Conservation (phyloP, 2,888 invertebrate species). For the Sinhomidia bicolor region DNA sequence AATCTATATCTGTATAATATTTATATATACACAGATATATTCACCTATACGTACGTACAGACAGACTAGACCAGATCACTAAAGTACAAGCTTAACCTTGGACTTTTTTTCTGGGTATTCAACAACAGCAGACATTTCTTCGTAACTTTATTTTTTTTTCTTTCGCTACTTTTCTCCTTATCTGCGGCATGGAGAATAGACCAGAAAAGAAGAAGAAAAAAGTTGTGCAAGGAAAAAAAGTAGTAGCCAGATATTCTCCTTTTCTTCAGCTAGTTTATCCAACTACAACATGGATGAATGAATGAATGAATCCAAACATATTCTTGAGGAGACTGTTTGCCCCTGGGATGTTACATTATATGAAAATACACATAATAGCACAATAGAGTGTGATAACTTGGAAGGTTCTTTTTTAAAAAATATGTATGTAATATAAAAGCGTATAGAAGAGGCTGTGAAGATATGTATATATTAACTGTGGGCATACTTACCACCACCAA, state of each 20-base stretch:
- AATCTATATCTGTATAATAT: not conserved
- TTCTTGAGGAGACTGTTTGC: conserved; percentile 18
- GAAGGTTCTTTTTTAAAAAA: too few relatives aligned
- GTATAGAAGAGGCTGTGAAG: too few relatives aligned
- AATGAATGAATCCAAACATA: conserved; percentile 12
- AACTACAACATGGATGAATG: too few relatives aligned
- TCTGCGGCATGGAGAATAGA: not conserved
- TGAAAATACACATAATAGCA: conserved; percentile 45
- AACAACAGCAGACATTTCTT: too few relatives aligned
- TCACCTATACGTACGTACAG: not conserved
- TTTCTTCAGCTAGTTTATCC: conserved; percentile 16
- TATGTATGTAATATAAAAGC: too few relatives aligned
- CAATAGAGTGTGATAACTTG: conserved; percentile 22
- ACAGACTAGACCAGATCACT: not conserved
- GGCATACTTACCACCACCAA: not conserved
- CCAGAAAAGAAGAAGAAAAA: not conserved
- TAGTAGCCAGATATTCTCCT: conserved; percentile 6
- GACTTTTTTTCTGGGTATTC: conserved; percentile 30
- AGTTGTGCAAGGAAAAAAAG: not conserved
- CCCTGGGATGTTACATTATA: conserved; percentile 41
- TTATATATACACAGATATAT: too few relatives aligned
- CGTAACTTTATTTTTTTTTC: conserved; percentile 8
- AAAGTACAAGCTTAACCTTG: conserved; percentile 21
- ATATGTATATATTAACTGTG: too few relatives aligned
- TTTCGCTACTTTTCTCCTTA: too few relatives aligned